Evolutionary conservation across 2,888 invertebrate genomes (phyloP), one percentile per base, ranked within the genome.

Genomic region (Endotricha flammealis): DNA sequence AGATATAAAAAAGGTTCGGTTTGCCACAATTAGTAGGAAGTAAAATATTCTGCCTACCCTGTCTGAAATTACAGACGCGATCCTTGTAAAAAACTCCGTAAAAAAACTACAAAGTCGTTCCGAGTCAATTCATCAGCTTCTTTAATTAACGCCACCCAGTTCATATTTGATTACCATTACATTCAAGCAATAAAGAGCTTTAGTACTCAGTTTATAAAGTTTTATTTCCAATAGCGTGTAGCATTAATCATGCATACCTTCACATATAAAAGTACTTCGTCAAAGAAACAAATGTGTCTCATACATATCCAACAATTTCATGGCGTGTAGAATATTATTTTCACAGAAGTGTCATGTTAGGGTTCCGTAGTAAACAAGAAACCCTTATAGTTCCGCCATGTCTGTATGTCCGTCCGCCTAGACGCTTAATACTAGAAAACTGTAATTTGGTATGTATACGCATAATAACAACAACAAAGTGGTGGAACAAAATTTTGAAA

Each of bases 271-370:
- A 62, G 63, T 67, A 65, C 71, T 66, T 64, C 65, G 66, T 69
- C 65, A 58, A 52, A 30, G 57, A 68, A 67, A 72, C 66, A 72
- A 71, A 72, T 70, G 68, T 66, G 53, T 49, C 63, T 60, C 59
- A 66, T 66, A 59, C 65, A 67, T 63, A 64, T 53, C 55, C 56
- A 52, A 48, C 53, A 55, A 53, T n/a, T 44, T 61, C 61, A 49
- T 48, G 39, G 46, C 52, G 43, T 50, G 57, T 53, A 53, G 58
- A 49, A 41, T 55, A 63, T 12, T 23, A 12, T 14, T 14, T 2
- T 16, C 9, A 32, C 42, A 66, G 64, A 61, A 39, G 49, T 36
- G 16, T 16, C 10, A 29, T n/a, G n/a, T n/a, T n/a, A n/a, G n/a
- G n/a, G n/a, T n/a, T n/a, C n/a, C n/a, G n/a, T n/a, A n/a, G n/a